Evolutionary conservation across 2,888 invertebrate species (phyloP), one percentile per base, ranked within the genome.

Genomic region (Copidosoma aretas): DNA sequence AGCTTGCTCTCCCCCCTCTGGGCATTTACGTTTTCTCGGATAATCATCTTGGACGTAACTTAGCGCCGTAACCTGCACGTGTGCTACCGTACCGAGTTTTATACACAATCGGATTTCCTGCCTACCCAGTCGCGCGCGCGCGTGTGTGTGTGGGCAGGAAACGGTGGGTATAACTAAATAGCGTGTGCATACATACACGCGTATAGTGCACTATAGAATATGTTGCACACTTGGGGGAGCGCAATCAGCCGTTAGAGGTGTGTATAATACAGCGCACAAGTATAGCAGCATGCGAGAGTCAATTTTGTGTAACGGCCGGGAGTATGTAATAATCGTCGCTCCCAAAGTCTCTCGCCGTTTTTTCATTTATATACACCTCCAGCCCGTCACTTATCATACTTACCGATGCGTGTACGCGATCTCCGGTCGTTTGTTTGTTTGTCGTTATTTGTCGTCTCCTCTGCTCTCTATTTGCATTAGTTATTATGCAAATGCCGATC

Each of bases 11-110:
- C 32, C 24, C 32, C 4, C 32, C 32, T 25, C 17, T 25, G 73
- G 72, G 71, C 71, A 74, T 73, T 74, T 75, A 75, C 75, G 75
- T 74, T 70, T 70, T 71, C 70, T 74, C 73, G 75, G 76, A 76
- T 76, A 75, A 75, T 75, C 75, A 76, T 76, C 76, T 76, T 68
- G 71, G 74, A 74, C 76, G 72, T 76, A 75, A 76, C 71, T 75
- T 74, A 72, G 70, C 71, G 71, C 66, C 71, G 71, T 67, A 71
- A 69, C 73, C 71, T n/a, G n/a, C n/a, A n/a, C n/a, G 65, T 65
- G 66, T 63, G 68, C 71, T 72, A 72, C 73, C 70, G 71, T 73
- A 32, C 32, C 8, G 3, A 32, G 3, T 5, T 32, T 5, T 32
- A 32, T 32, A 73, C 71, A 72, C 73, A 73, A 73, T 73, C 71